Base-by-base conservation (phyloP, 2,113 vertebrate species). In the Bos javanicus region DNA sequence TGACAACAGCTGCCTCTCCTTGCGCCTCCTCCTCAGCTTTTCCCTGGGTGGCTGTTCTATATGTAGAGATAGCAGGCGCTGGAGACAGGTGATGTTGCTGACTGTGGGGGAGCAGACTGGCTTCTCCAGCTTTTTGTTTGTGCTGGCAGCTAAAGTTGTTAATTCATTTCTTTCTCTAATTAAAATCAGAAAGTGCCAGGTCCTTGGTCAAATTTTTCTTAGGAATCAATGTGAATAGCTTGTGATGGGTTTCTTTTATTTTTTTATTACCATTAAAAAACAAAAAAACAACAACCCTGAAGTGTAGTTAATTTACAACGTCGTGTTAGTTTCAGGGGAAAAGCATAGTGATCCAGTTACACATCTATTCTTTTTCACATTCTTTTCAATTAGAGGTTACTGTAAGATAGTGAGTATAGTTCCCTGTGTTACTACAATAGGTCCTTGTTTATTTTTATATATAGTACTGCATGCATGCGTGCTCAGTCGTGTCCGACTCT, bases 111-210 rank as follows among this genome's bases (percentile, higher is more conserved):
- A 92, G n/a, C 30, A 85, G 57, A 43, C 15, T 3, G 78, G 64
- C 74, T 98, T 95, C 89, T 95, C n/a, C 17, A 60, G 96, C 81
- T 64, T 86, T 95, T 80, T 95, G 96, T 97, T 94, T 97, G 95
- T 97, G 83, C 95, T 97, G 62, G 95, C 97, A 98, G 89, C 87
- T 87, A 52, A 67, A 90, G 94, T 56, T 97, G 98, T 94, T 94
- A 97, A 97, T 92, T 97, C 74, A 94, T 54, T 97, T 74, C 80
- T 94, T 74, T 80, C 60, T 93, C 91, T 95, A 97, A 97, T 98
- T 96, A 98, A 97, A 97, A 95, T 89, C 87, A 90, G 90, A 80
- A 57, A 96, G 89, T 97, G 26, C 59, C 10, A 87, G 64, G 93
- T 80, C 57, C 52, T 97, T 90, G 97, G 94, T 87, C 83, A 96